These are phyloP conservation scores for Camelus dromedarius DNA, from an alignment of 2,113 vertebrate genomes.

Conservation along the genomic window DNA sequence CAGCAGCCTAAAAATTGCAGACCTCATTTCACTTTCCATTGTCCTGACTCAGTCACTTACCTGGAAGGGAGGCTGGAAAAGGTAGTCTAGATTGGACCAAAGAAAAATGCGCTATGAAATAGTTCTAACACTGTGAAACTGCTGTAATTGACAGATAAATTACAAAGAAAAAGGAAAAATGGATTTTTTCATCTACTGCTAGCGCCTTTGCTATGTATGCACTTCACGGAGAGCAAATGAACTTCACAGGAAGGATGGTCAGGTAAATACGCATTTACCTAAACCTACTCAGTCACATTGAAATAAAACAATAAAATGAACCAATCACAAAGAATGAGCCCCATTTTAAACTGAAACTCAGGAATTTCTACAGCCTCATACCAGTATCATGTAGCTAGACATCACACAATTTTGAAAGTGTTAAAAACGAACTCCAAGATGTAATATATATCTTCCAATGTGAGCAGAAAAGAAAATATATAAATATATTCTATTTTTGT, in stretches of 20 bases:
- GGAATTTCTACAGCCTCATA: not conserved
- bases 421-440: not conserved
- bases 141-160: not conserved
- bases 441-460: not conserved
- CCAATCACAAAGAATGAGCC: not conserved
- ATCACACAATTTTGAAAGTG: not conserved
- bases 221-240: not conserved
- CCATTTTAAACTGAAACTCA: not conserved
- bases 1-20: not conserved
- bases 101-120: not conserved
- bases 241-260: not conserved
- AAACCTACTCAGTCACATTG: not conserved
- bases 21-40: not conserved
- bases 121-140: not conserved
- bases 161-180: not conserved
- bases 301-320: not conserved
- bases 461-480: not conserved
- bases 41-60: not conserved
- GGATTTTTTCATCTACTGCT: not conserved
- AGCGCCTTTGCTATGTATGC: not conserved
- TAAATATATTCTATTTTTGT: too few species aligned
- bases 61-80: not conserved
- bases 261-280: not conserved
- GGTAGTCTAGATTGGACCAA: not conserved
- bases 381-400: not conserved